A percentile compares a stretch with the other conserved stretches of the same genome.
These are phyloP conservation scores for Phyllostomus hastatus DNA, from an alignment of 2,113 vertebrate species.

Conservation along the genomic window DNA sequence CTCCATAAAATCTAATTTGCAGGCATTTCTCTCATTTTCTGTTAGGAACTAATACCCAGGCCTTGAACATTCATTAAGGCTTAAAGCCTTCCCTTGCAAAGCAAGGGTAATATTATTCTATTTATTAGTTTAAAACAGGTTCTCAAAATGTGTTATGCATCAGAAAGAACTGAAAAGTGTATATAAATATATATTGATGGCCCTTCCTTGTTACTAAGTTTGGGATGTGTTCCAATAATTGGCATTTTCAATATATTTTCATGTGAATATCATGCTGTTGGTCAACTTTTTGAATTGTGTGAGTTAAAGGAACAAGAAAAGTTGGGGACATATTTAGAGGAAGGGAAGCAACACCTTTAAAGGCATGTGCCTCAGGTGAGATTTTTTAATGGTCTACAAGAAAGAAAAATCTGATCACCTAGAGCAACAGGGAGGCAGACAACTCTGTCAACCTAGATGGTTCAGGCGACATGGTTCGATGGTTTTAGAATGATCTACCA, in stretches of 20 bases:
- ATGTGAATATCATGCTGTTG: neutral
- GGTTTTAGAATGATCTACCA: neutral
- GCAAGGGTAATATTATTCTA: neutral
- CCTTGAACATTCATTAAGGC: neutral
- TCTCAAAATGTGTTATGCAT: neutral
- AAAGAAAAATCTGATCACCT: neutral
- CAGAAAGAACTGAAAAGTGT: neutral
- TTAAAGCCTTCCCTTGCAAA: neutral
- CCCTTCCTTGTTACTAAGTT: neutral
- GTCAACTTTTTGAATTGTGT: neutral
- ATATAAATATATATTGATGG: neutral
- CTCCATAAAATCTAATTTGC: neutral
- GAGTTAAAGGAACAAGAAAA: neutral
- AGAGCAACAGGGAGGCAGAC: neutral
- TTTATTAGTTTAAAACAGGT: neutral
- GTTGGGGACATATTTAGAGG: neutral
- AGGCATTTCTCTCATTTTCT: neutral
- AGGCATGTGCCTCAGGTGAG: neutral
- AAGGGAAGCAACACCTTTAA: neutral
- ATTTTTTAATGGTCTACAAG: neutral
- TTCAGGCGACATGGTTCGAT: neutral
- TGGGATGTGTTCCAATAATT: neutral
- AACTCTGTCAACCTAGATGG: neutral
- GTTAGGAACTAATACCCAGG: neutral
- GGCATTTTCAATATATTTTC: neutral